Evolutionary conservation across 2,888 invertebrate genomes (phyloP).

Genomic region (Ferdinandea cuprea): DNA sequence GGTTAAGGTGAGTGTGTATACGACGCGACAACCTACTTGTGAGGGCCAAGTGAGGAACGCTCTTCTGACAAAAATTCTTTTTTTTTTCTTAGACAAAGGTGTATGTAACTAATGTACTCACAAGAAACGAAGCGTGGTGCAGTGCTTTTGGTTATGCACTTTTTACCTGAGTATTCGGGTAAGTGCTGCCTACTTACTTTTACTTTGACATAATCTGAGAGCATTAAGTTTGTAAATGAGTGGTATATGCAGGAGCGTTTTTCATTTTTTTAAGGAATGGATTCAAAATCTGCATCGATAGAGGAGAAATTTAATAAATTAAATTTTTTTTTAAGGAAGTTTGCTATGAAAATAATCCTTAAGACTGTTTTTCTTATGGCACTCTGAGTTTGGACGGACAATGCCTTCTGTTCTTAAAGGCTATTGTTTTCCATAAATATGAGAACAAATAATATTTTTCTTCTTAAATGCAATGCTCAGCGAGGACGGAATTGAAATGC

Average conservation of each 20-base stretch:
- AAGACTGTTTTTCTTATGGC: no score
- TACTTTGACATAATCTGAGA: background rate
- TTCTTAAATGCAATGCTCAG: background rate
- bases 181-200: slow-evolving; percentile 3
- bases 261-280: no score
- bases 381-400: no score
- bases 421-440: no score
- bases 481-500: background rate
- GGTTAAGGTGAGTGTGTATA: no score
- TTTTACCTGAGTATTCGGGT: no score
- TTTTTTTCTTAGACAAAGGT: background rate
- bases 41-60: background rate
- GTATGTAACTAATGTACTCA: background rate
- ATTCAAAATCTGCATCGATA: no score
- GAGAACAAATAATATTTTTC: background rate
- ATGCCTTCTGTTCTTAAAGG: no score
- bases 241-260: background rate
- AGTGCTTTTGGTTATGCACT: background rate
- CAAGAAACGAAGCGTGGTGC: background rate
- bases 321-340: no score
- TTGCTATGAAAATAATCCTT: no score
- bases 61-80: background rate
- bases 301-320: no score
- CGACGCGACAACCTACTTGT: no score
- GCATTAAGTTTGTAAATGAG: background rate